These are phyloP conservation scores for Brachirus orientalis DNA, from an alignment of 2,113 vertebrate genomes.

Conservation along the genomic window DNA sequence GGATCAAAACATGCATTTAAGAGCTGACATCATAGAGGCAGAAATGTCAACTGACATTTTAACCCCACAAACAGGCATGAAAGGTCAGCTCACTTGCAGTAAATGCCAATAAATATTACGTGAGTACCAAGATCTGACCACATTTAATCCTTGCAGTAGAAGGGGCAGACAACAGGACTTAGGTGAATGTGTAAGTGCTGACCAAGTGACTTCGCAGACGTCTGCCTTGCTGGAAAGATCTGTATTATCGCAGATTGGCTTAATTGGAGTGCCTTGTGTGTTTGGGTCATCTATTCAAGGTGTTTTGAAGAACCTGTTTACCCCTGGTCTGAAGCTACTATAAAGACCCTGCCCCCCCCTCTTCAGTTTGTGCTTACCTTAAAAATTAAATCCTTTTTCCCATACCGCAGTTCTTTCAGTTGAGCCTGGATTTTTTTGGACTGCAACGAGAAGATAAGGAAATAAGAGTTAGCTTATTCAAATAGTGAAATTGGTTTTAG, in stretches of 20 bases:
- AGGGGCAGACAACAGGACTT: constrained; percentile 10
- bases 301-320: constrained; percentile 59
- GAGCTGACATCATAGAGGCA: constrained; percentile 44
- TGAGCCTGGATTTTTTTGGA: constrained; percentile 99
- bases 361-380: constrained; percentile 87
- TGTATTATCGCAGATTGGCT: constrained; percentile 61
- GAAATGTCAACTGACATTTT: constrained; percentile 72
- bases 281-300: constrained; percentile 68
- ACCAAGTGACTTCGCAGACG: constrained; percentile 37
- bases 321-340: constrained; percentile 52
- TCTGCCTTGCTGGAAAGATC: constrained; percentile 32
- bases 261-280: constrained; percentile 54
- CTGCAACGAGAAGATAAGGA: constrained; percentile 85
- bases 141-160: constrained; percentile 41
- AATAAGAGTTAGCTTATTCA: constrained; percentile 78
- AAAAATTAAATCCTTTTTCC: constrained; percentile 99
- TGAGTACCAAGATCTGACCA: constrained; percentile 36
- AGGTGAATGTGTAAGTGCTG: neutral
- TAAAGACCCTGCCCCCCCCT: constrained; percentile 26
- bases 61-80: constrained; percentile 63
- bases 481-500: constrained; percentile 84
- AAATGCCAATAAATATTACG: constrained; percentile 70
- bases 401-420: constrained; percentile 97
- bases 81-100: constrained; percentile 70
- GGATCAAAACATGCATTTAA: constrained; percentile 49